Base-by-base conservation (phyloP, 1,140 invertebrate species). In the Druon quercuslanigerum region DNA sequence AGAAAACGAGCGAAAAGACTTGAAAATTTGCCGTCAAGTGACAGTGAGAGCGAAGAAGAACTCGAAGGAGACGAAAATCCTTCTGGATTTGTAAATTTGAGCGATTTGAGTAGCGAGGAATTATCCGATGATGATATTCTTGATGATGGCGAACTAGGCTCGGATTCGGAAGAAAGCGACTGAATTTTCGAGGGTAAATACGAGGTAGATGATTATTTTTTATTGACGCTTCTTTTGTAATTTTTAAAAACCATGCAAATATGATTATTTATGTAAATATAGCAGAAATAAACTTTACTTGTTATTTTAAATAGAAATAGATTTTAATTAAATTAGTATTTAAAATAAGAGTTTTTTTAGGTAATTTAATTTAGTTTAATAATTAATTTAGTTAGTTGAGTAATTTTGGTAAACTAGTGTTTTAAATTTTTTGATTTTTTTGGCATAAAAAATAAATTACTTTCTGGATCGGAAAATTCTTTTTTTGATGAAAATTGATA, bases 91-190 rank as follows among this genome's bases (percentile, higher is more conserved):
- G 71, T 77, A 40, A 73, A 78, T 73, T 73, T 82, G 51, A 74
- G 74, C 50, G 76, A 80, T 54, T 20, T 82, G 50, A 79, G 78
- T 52, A 76, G 79, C 12, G 76, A 82, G 19, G 78, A 80, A 76
- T 70, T 82, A 20, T 82, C 81, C 3, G 81, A 82, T 0, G 81
- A 82, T n/a, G 81, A 82, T 74, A 19, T 78, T 73, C 25, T 79
- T 16, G 79, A 83, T 66, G 71, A 83, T 60, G 79, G 79, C 46
- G 77, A 83, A 81, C 79, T 83, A 50, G 76, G 77, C 33, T 74
- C 78, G 6, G 79, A 82, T 51, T 78, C 73, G 19, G 73, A 82
- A 16, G 80, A 79, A 25, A 79, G 77, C 66, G 73, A 79, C 66
- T 79, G 52, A 79, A 50, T 19, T 57, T 79, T 0, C 16, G 56